Evolutionary conservation across 2,888 invertebrate species (phyloP).

Genomic region (Elgonia sp.): DNA sequence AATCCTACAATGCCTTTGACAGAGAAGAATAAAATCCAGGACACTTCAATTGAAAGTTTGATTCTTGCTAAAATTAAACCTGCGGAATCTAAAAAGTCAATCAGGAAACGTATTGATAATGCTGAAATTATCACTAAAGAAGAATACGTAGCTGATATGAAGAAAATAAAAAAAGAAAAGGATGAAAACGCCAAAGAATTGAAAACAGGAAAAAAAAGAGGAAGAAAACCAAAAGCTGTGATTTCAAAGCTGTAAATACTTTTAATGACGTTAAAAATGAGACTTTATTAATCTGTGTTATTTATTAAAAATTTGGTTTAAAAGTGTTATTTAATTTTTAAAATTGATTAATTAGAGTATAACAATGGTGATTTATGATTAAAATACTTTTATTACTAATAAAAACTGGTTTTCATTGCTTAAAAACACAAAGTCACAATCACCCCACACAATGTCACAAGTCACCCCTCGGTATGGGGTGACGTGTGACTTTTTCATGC

Average conservation of each 20-base stretch:
- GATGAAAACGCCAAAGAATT: background rate
- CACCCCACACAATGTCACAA: conserved; percentile 13
- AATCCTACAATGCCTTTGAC: background rate
- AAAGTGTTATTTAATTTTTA: background rate
- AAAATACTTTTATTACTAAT: background rate
- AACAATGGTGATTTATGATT: conserved; percentile 7
- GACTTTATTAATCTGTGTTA: background rate
- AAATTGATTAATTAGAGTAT: background rate
- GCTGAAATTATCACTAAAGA: conserved; percentile 41
- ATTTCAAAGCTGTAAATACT: background rate
- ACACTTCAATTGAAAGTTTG: conserved; percentile 18
- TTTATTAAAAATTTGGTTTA: background rate
- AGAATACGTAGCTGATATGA: conserved; percentile 17
- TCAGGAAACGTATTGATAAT: conserved; percentile 15
- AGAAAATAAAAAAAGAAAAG: conserved; percentile 23
- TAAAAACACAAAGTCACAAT: conserved; percentile 14
- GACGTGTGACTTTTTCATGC: conserved; percentile 13
- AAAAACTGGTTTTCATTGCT: conserved; percentile 18
- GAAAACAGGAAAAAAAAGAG: conserved; percentile 4
- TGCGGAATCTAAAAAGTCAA: background rate
- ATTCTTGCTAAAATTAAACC: conserved; percentile 22
- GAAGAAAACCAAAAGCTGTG: conserved; percentile 14
- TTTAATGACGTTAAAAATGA: conserved; percentile 6
- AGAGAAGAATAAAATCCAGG: background rate
- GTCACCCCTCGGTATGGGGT: conserved; percentile 14